Conservation (phyloP, 2,113 vertebrate genomes). For the Zosterops borbonicus region DNA sequence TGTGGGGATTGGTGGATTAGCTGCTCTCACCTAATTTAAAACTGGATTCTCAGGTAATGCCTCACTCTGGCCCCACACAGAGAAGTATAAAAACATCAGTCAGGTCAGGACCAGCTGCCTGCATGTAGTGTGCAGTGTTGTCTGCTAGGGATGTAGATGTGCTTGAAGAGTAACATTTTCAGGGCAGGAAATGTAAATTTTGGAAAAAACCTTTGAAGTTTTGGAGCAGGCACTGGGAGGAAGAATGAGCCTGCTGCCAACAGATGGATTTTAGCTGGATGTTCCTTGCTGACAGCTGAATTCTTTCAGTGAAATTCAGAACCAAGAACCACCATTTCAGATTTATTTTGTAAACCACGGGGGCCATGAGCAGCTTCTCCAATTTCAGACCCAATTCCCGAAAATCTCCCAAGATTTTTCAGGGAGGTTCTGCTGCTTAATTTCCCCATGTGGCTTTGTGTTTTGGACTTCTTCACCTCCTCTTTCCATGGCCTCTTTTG, state of each 20-base stretch:
- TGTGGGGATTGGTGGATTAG: neutral
- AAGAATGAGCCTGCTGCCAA: fast-evolving
- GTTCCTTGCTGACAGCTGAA: neutral
- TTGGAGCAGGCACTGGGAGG: neutral
- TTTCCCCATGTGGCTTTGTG: neutral
- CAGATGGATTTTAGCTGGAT: neutral
- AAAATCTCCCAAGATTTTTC: neutral
- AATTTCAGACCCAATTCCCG: neutral
- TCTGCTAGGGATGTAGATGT: neutral
- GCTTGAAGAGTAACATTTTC: neutral
- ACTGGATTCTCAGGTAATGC: fast-evolving
- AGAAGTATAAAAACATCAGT: neutral
- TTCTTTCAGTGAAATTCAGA: neutral
- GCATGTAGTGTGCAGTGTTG: neutral
- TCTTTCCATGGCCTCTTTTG: neutral
- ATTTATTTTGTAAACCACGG: neutral
- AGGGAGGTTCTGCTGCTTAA: neutral
- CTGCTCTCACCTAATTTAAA: neutral
- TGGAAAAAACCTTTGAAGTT: fast-evolving
- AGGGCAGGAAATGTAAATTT: neutral
- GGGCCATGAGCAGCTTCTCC: neutral
- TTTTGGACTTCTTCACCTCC: neutral
- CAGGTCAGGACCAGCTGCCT: neutral
- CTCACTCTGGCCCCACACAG: neutral
- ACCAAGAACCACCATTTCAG: fast-evolving